Conservation (phyloP, 2,113 vertebrate genomes). For the Archocentrus centrarchus region DNA sequence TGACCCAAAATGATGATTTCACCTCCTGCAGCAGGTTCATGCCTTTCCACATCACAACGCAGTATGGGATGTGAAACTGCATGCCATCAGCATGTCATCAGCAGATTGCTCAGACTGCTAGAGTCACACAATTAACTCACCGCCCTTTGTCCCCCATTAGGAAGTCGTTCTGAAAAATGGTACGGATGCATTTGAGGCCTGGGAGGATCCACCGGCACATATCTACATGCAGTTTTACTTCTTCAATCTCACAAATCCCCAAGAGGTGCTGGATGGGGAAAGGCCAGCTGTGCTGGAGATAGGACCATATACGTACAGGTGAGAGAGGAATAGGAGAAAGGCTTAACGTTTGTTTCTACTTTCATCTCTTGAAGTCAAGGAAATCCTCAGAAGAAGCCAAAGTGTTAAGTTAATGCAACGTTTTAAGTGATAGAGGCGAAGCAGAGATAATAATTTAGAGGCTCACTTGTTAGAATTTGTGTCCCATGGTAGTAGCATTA, state of each 20-base stretch:
- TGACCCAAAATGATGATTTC: not conserved
- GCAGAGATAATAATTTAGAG: not conserved
- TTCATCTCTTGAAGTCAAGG: not conserved
- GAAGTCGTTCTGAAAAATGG: conserved; percentile 88
- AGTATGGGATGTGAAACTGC: conserved; percentile 22
- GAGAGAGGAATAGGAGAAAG: conserved; percentile 2
- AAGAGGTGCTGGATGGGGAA: conserved; percentile 88
- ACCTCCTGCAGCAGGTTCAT: not conserved
- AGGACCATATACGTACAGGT: conserved; percentile 97
- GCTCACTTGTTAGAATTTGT: too few species aligned
- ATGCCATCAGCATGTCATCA: conserved; percentile 32
- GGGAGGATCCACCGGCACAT: conserved; percentile 89
- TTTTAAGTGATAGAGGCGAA: not conserved
- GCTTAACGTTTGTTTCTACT: not conserved
- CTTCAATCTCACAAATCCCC: conserved; percentile 92
- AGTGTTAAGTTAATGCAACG: not conserved
- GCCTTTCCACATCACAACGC: too few species aligned
- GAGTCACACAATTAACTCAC: conserved; percentile 25
- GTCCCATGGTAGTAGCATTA: not conserved
- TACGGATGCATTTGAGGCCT: conserved; percentile 86
- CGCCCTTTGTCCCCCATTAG: conserved; percentile 74
- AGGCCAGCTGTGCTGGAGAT: conserved; percentile 87
- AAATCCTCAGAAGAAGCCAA: not conserved
- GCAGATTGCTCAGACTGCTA: not conserved
- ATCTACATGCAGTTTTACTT: conserved; percentile 98